Base-by-base conservation (phyloP, 2,113 vertebrate species). In the Syngnathoides biaculeatus region DNA sequence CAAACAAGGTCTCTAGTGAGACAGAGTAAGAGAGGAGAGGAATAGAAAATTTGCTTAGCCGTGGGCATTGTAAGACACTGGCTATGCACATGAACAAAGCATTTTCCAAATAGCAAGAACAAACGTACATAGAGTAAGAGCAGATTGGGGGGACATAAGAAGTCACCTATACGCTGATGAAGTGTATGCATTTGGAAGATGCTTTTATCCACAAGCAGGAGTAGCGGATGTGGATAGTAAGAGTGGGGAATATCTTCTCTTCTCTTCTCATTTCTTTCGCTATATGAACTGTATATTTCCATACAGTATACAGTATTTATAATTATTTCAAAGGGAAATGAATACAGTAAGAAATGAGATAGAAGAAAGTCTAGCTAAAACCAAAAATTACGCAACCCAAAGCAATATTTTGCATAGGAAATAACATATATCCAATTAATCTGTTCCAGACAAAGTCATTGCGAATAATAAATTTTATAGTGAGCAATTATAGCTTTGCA, bases 41-140 rank as follows among this genome's bases (percentile, higher is more conserved):
- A 76, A 85, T 64, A 83, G 72, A 82, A 83, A 78, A 78, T 78
- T 65, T 65, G 53, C 71, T 61, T 81, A 75, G 78, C 84, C 84
- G 65, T 62, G 71, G 79, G 82, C 81, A 72, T 67, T 80, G 67
- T 77, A 76, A 84, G 84, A 80, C 72, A 85, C 78, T 64, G 79
- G 65, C 63, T 69, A 65, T 68, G 71, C 72, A 80, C 81, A 74
- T 69, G 64, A 79, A 78, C 74, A 81, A 81, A 79, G 75, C 75
- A 77, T 80, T 80, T 81, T 67, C 57, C 81, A 84, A 85, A 80
- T 80, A 81, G 45, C 62, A 67, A 81, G 55, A 79, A 56, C 62
- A 63, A 56, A 74, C 63, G 68, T 80, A 80, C 47, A 76, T 68
- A 78, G 68, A 13, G n/a, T 0, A 27, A 27, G 68, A 14, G n/a